Base-by-base conservation (phyloP, 2,888 invertebrate genomes). In the Asteroscopus sphinx region DNA sequence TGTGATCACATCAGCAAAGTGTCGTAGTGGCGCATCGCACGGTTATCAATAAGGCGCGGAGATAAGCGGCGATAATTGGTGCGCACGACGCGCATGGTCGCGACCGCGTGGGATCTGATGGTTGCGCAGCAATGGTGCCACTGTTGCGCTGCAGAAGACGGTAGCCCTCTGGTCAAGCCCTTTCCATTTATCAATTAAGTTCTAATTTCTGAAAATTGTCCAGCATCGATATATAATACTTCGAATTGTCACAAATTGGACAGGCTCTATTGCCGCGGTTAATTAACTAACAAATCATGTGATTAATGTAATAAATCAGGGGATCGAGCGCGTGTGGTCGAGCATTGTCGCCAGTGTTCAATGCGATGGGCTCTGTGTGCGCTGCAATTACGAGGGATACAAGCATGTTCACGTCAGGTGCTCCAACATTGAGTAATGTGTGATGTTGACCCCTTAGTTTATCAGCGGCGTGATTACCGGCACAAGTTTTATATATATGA, bases 11-110 rank as follows among this genome's bases (percentile, higher is more conserved):
- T 64, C 70, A 70, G 53, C 57, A 41, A 48, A 68, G 52, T 60
- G 60, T 59, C 60, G 73, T 68, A 55, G 77, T 62, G 63, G 62
- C 75, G 68, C 71, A 71, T 69, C 63, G 65, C 32, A 33, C 28
- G 41, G 52, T 75, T 77, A 79, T 77, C 79, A 73, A 45, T 47
- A 57, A 57, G 67, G 61, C 74, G 61, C 21, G 40, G 21, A 68
- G 77, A 78, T 78, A 78, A 77, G 68, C 54, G 49, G 26, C 54
- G 70, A 75, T 77, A 73, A 73, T 77, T 73, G 77, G 57, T 71
- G 73, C 73, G 71, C 69, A 76, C 67, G 67, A 26, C 42, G 21
- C 45, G 39, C 66, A 33, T 36, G n/a, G 32, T 32, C 25, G 25
- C 8, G 15, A 28, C 67, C 59, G 58, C 59, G 64, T 44, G 69